Evolutionary conservation across 2,797 vertebrate genomes (phyloP).

Genomic region (Smutsia gigantea): DNA sequence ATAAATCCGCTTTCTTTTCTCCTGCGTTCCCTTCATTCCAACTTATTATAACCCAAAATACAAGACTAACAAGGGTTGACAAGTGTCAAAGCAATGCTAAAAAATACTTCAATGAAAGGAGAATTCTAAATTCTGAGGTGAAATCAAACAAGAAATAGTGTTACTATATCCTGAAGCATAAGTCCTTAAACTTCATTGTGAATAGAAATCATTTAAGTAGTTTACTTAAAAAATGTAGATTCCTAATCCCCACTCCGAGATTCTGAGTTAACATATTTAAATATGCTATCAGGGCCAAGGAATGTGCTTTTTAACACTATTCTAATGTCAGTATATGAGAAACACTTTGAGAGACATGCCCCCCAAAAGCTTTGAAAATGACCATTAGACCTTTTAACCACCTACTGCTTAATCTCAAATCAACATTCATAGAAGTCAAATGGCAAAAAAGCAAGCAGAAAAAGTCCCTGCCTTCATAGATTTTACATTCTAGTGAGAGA

Average conservation of each 20-base stretch:
- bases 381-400: neutral
- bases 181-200: neutral
- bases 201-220: conserved; percentile 26
- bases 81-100: neutral
- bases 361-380: neutral
- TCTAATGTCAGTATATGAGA: neutral
- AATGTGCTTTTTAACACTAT: neutral
- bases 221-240: neutral
- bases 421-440: conserved; percentile 39
- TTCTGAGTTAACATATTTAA: neutral
- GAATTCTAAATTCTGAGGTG: neutral
- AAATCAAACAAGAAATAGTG: conserved; percentile 19
- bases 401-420: conserved; percentile 3
- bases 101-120: neutral
- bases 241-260: neutral
- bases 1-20: conserved; percentile 19
- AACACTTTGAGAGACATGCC: neutral
- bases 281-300: neutral
- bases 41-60: neutral
- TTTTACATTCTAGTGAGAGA: conserved; percentile 1
- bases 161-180: neutral
- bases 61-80: neutral
- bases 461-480: neutral
- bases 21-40: neutral
- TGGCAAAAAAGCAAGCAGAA: conserved; percentile 3